phyloP scores from a whole-genome alignment of 1,140 invertebrate genomes.

The Drosophila hydei region DNA sequence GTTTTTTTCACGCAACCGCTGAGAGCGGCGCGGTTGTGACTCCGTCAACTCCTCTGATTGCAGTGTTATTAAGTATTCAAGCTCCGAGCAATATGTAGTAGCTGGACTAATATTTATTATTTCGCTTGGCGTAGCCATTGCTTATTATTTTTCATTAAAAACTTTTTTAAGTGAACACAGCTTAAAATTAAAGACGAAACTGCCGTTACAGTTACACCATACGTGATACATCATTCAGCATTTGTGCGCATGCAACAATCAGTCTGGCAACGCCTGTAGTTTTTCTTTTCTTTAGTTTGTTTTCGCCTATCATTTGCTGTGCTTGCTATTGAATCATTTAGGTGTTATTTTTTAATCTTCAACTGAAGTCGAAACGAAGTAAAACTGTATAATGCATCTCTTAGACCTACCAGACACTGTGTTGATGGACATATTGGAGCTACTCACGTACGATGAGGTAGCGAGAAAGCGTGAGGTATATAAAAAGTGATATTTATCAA shows the following conservation, averaged over 20 bases:
- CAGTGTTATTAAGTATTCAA: conserved; percentile 22
- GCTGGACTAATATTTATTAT: conserved; percentile 26
- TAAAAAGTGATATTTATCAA: conserved; percentile 30
- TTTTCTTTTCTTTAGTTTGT: conserved; percentile 22
- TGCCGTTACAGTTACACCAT: conserved; percentile 21
- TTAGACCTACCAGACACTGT: conserved; percentile 90
- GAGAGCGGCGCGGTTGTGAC: conserved; percentile 43
- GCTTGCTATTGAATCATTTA: conserved; percentile 9
- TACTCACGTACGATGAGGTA: conserved; percentile 92
- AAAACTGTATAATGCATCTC: conserved; percentile 84
- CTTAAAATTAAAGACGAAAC: neutral
- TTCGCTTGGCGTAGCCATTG: neutral
- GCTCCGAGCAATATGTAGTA: conserved; percentile 43
- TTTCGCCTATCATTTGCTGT: conserved; percentile 16
- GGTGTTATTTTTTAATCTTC: conserved; percentile 8
- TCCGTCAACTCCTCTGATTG: neutral
- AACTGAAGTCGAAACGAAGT: neutral
- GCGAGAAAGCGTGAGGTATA: conserved; percentile 91
- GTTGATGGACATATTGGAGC: conserved; percentile 91
- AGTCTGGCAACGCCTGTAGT: conserved; percentile 2
- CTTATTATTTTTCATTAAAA: neutral
- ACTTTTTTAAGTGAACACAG: neutral
- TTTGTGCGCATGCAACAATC: neutral
- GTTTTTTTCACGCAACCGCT: conserved; percentile 44
- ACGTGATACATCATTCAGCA: conserved; percentile 19